Base-by-base conservation (phyloP, 2,113 vertebrate species). In the Nerophis ophidion region DNA sequence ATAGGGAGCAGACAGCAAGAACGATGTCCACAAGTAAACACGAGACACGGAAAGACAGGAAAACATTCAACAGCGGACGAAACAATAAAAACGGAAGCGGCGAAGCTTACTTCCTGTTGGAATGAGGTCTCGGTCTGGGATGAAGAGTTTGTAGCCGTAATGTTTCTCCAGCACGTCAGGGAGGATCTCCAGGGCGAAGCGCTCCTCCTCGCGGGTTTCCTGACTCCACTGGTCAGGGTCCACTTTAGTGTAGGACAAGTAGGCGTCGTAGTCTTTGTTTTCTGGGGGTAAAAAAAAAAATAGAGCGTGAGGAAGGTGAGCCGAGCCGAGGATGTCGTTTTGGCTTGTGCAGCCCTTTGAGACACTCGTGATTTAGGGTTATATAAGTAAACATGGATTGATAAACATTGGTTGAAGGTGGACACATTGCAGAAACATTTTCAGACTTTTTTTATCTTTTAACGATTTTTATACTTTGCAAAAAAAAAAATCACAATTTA, bases 111-210 rank as follows among this genome's bases (percentile, higher is more conserved):
- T 99, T 93, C 96, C 95, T 74, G 95, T 96, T 75, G 97, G 97
- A 81, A 99, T 99, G 84, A 99, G 92, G 88, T 99, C 97, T 85
- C 97, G 93, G 62, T 99, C 97, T 54, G 97, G 97, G 82, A 98
- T 98, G 81, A 98, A 99, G 82, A 99, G 86, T 66, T 98, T 98
- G 84, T 98, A 99, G 63, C 97, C 97, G 64, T 98, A 98, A 77
- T 99, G 97, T 79, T 98, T 98, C 90, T 99, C 97, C 81, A 99
- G 91, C 82, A 99, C 96, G 66, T 98, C 97, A 51, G 97, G 97
- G 45, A 99, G 89, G 74, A 99, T 96, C 88, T 98, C 96, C 72
- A 98, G 92, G 70, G 95, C 97, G 81, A 99, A 98, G 68, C 93
- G 93, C 71, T 99, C 96, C 89, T 99, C 96, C 79, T 98, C 95